phyloP scores from a whole-genome alignment of 2,113 vertebrate genomes.

The Abramis brama region DNA sequence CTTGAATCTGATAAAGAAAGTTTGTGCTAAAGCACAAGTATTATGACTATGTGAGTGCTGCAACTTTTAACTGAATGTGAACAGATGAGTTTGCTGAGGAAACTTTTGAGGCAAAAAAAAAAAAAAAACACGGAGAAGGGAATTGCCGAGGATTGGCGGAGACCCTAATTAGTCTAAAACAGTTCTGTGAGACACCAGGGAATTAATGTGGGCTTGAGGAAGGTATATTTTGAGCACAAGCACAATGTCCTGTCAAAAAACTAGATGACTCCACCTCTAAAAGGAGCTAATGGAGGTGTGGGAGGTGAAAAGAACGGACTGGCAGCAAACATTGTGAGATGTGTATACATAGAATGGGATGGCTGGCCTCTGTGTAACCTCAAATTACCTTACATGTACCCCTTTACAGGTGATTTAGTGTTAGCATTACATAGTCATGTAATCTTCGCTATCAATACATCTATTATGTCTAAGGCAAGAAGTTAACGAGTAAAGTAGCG shows the following conservation, averaged over 20 bases:
- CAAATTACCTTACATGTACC: neutral
- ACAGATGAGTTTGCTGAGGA: neutral
- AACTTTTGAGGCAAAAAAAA: constrained; percentile 15
- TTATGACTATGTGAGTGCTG: neutral
- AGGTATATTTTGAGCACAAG: constrained; percentile 34
- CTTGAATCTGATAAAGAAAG: neutral
- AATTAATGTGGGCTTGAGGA: constrained; percentile 23
- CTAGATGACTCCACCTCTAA: constrained; percentile 29
- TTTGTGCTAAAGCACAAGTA: neutral
- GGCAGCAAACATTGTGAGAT: constrained; percentile 15
- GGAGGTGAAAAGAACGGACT: constrained; percentile 34
- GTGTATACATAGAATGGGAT: constrained; percentile 6
- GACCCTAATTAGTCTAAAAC: constrained; percentile 58
- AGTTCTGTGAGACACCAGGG: constrained; percentile 23
- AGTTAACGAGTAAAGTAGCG: neutral
- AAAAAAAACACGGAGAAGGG: neutral
- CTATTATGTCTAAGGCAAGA: neutral
- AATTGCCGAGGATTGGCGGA: neutral
- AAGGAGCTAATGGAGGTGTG: constrained; percentile 48
- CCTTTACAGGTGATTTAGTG: neutral
- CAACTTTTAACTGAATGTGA: constrained; percentile 26
- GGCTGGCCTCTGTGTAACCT: constrained; percentile 18
- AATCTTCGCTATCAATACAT: constrained; percentile 13
- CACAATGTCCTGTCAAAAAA: constrained; percentile 24
- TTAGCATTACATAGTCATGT: neutral